Conservation (phyloP, 1,140 invertebrate species). For the Episyrphus balteatus region DNA sequence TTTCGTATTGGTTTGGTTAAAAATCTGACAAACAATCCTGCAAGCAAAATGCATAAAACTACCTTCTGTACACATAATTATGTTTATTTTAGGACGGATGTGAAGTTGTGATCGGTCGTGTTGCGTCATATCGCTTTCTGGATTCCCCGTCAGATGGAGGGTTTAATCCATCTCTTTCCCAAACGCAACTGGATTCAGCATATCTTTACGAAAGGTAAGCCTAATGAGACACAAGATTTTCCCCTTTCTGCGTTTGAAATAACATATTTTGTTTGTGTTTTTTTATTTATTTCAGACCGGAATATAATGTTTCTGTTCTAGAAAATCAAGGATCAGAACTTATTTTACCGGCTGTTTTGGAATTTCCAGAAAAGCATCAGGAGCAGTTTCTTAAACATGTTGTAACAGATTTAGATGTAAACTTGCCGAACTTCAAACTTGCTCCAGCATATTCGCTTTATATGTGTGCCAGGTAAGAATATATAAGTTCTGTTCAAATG, state of each 20-base stretch:
- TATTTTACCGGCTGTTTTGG: conserved; percentile 85
- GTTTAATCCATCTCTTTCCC: conserved; percentile 47
- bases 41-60: too few species aligned
- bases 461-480: conserved; percentile 68
- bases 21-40: too few species aligned
- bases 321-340: conserved; percentile 58
- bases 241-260: too few species aligned
- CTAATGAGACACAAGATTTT: background rate
- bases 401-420: conserved; percentile 77
- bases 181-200: conserved; percentile 58
- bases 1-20: too few species aligned
- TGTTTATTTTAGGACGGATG: conserved; percentile 56
- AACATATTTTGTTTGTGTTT: too few species aligned
- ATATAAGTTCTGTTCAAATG: conserved; percentile 2
- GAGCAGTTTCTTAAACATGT: conserved; percentile 79
- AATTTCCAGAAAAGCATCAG: conserved; percentile 90
- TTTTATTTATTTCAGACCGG: too few species aligned
- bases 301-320: conserved; percentile 1
- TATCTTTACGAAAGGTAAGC: conserved; percentile 67
- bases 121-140: conserved; percentile 85
- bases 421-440: conserved; percentile 71
- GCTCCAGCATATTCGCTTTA: conserved; percentile 93
- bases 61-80: background rate
- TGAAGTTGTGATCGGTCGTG: conserved; percentile 79
- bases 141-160: conserved; percentile 82